phyloP scores from a whole-genome alignment of 2,888 invertebrate species.

The Chrysolina americana region DNA sequence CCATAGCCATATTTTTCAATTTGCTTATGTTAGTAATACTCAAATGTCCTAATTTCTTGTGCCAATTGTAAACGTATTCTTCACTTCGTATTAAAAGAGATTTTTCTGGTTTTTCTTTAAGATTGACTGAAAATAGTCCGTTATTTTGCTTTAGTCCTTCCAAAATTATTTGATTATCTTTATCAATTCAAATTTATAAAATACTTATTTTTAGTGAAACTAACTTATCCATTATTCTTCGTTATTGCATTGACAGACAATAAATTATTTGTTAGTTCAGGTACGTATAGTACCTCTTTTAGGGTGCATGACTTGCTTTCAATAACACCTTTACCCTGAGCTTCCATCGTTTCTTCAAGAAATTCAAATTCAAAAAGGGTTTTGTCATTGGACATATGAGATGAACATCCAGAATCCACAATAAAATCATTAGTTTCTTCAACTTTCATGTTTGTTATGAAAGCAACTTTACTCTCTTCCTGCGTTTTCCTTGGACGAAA shows the following conservation, averaged over 20 bases:
- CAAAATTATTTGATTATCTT: slow-evolving; percentile 44
- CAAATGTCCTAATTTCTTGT: slow-evolving; percentile 41
- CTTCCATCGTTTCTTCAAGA: slow-evolving; percentile 25
- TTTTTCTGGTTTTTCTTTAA: too few species aligned
- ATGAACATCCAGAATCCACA: too few species aligned
- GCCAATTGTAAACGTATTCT: slow-evolving; percentile 34
- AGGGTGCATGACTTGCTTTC: slow-evolving; percentile 39
- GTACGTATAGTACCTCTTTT: too few species aligned
- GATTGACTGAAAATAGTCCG: slow-evolving; percentile 11
- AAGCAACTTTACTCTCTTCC: slow-evolving; percentile 15
- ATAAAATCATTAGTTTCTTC: too few species aligned
- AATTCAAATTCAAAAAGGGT: background rate
- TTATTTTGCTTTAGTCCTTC: slow-evolving; percentile 41
- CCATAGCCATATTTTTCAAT: slow-evolving; percentile 35
- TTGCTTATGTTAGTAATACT: too few species aligned
- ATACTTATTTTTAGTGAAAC: slow-evolving; percentile 50
- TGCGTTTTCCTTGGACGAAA: slow-evolving; percentile 5
- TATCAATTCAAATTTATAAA: too few species aligned
- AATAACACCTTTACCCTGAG: slow-evolving; percentile 37
- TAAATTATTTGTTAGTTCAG: slow-evolving; percentile 55
- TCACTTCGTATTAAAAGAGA: background rate
- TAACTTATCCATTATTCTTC: slow-evolving; percentile 53
- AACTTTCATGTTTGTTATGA: too few species aligned
- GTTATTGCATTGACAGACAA: slow-evolving; percentile 57
- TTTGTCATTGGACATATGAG: slow-evolving; percentile 30